Conservation (phyloP, 2,113 vertebrate species). For the Prietella phreatophila region DNA sequence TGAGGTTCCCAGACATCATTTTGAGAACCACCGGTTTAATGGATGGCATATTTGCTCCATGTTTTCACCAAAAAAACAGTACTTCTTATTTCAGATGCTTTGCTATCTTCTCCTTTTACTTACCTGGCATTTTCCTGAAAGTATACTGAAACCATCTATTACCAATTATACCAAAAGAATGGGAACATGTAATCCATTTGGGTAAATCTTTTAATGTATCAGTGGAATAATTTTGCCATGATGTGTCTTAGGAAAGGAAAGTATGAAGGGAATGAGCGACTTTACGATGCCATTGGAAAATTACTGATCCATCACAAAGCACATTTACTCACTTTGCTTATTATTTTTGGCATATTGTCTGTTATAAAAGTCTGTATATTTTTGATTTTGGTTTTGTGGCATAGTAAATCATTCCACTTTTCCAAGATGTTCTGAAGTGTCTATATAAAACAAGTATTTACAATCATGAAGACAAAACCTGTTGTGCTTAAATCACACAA, state of each 20-base stretch:
- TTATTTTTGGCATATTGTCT: slow-evolving; percentile 13
- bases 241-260: slow-evolving; percentile 10
- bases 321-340: not conserved
- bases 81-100: not conserved
- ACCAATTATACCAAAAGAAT: not conserved
- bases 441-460: slow-evolving; percentile 31
- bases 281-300: not conserved
- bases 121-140: not conserved
- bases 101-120: not conserved
- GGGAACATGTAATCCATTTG: not conserved
- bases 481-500: slow-evolving; percentile 1
- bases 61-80: not conserved
- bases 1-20: not conserved
- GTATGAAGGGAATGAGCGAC: slow-evolving; percentile 2
- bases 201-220: not conserved
- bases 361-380: not conserved
- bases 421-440: slow-evolving; percentile 15
- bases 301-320: slow-evolving; percentile 1
- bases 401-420: slow-evolving; percentile 3
- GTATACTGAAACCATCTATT: not conserved
- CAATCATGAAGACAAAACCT: slow-evolving; percentile 20
- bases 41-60: not conserved
- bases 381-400: slow-evolving; percentile 16
- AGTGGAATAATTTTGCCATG: slow-evolving; percentile 12
- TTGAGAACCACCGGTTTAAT: not conserved